Conservation (phyloP, 1,140 invertebrate species). For the Sminthurinus signatus region DNA sequence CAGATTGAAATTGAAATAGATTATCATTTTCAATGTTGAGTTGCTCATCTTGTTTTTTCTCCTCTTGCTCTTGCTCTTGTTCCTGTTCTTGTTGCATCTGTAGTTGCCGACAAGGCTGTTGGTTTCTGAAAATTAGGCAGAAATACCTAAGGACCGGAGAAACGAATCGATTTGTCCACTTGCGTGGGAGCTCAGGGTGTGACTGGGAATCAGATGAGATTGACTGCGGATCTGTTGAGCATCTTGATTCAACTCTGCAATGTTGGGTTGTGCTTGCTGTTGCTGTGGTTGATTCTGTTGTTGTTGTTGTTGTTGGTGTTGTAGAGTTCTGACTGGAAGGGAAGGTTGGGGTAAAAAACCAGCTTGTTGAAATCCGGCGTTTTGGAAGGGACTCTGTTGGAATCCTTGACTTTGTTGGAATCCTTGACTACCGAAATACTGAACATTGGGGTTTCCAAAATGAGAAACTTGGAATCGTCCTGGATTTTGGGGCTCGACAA, state of each 20-base stretch:
- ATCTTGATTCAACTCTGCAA: conserved; percentile 2
- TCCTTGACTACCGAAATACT: conserved; percentile 40
- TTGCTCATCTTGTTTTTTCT: too few relatives aligned
- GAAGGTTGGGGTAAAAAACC: conserved; percentile 13
- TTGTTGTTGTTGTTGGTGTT: conserved; percentile 21
- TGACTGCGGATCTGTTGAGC: conserved; percentile 19
- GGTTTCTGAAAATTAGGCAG: conserved; percentile 32
- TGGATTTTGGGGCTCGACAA: conserved; percentile 53
- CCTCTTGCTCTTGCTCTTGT: conserved; percentile 1
- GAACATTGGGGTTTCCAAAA: conserved; percentile 29
- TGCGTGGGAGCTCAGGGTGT: conserved; percentile 47
- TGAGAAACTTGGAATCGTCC: conserved; percentile 21
- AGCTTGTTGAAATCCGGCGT: not conserved
- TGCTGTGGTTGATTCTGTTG: conserved; percentile 9
- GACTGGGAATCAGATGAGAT: conserved; percentile 4
- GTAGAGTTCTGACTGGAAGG: conserved; percentile 5
- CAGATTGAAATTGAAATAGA: too few relatives aligned
- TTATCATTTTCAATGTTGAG: too few relatives aligned
- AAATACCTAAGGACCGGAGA: conserved; percentile 61
- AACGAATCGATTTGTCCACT: conserved; percentile 71
- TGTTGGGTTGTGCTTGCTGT: conserved; percentile 15
- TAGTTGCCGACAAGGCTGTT: conserved; percentile 8
- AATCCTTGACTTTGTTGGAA: conserved; percentile 58
- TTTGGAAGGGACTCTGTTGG: too few relatives aligned
- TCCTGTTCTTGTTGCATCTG: not conserved